Base-by-base conservation (phyloP, 2,113 vertebrate genomes). In the Bubalus kerabau region DNA sequence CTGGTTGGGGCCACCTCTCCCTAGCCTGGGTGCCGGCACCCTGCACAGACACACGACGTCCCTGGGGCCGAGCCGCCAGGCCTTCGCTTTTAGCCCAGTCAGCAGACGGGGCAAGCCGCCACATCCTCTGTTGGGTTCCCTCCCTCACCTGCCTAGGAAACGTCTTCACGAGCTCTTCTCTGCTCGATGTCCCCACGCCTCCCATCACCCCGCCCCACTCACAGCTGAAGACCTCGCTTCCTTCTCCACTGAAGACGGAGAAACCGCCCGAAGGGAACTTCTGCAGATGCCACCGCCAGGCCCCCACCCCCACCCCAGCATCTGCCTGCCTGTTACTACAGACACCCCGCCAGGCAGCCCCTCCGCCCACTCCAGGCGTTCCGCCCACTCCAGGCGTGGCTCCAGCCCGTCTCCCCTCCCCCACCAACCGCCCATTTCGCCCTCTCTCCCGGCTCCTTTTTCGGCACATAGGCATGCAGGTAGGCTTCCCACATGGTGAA, bases 21-120 rank as follows among this genome's bases (percentile, higher is more conserved):
- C 5, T 21, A 3, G 5, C 40, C 87, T 52, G 0, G 1, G 43
- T 13, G 32, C 78, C 16, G 6, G 21, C 12, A 8, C 60, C 8
- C 24, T 4, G 15, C n/a, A 7, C 0, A 32, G 64, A 16, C 0
- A 3, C 14, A 16, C 32, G 14, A 52, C 3, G 11, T 11, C 28
- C 5, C 46, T 3, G 2, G 1, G 0, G 15, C 15, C 0, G 4
- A 17, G 30, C 6, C 0, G 52, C 32, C 23, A 12, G 46, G 76
- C 40, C 76, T 46, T 15, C 0, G 32, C 54, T 46, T 5, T 26
- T 16, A 7, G 8, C 48, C 24, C 48, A 24, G 2, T 40, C 1
- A 2, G 15, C 43, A 6, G 43, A 40, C 3, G 4, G 62, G 24
- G 59, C 43, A 17, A 13, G 26, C 32, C 1, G 1, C 62, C 6